phyloP scores from a whole-genome alignment of 2,888 invertebrate genomes.

The Zeuzera pyrina region DNA sequence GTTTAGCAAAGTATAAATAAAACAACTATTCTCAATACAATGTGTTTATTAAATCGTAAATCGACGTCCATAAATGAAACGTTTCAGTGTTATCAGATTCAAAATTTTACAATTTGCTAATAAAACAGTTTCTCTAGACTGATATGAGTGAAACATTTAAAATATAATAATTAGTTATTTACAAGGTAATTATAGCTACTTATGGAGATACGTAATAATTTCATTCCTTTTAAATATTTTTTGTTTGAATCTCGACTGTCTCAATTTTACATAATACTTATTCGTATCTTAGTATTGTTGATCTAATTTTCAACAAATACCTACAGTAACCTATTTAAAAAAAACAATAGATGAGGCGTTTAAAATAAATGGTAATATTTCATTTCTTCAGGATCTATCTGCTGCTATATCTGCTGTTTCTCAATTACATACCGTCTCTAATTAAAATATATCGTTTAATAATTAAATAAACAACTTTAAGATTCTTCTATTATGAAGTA shows the following conservation, averaged over 20 bases:
- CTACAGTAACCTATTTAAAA: no score
- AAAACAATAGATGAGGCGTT: no score
- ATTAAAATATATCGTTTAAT: no score
- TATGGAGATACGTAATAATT: conserved; percentile 44
- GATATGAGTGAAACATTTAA: conserved; percentile 68
- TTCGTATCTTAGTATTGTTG: conserved; percentile 35
- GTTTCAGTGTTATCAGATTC: conserved; percentile 50
- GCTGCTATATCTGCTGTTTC: no score
- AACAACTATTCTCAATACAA: conserved; percentile 34
- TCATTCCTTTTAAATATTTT: conserved; percentile 27
- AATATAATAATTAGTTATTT: conserved; percentile 60
- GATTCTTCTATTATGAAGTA: no score
- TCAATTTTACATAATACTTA: conserved; percentile 39
- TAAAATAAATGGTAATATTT: no score
- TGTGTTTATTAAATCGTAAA: conserved; percentile 68
- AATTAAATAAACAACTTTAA: no score
- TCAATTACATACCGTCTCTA: no score
- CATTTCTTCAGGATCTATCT: no score
- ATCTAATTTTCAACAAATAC: no score
- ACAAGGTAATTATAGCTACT: conserved; percentile 52
- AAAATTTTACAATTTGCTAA: conserved; percentile 61
- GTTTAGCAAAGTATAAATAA: no score
- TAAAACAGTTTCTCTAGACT: conserved; percentile 63
- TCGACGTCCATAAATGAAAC: conserved; percentile 61
- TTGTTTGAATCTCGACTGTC: conserved; percentile 31